Evolutionary conservation across 2,797 vertebrate genomes (phyloP), one percentile per base, ranked within the genome.

Genomic region (Microcaecilia unicolor): DNA sequence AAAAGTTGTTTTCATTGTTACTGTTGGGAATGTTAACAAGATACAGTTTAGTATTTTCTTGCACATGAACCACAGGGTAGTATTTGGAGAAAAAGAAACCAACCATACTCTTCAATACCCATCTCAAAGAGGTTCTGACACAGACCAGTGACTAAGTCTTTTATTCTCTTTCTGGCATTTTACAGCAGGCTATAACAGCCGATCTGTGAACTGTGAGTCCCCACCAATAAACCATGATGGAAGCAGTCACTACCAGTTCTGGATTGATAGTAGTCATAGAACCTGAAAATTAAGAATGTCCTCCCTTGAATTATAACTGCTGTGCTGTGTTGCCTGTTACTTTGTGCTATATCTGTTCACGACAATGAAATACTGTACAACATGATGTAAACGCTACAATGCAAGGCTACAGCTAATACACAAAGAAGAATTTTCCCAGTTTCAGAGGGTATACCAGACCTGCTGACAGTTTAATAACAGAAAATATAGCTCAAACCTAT

Each of bases 261-360:
- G 0, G 3, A 7, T 18, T 22, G 28, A 20, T 16, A 14, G 24
- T 40, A 51, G 30, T 7, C 1, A 0, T 1, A 2, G 9, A 23
- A 22, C 8, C 33, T 28, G 28, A 22, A 35, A 18, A 29, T 5
- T 41, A 48, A 44, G 21, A 17, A 9, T 1, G 27, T 44, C 31
- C 23, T 48, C 32, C 42, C 42, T 34, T 39, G 28, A 41, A 25
- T 13, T 19, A 8, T 29, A 34, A 25, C 15, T 15, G 25, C 15
- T 25, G 25, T 15, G 25, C 15, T 6, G 15, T 15, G 25, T 15
- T 37, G 20, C 21, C 22, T 25, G n/a, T 24, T 17, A 18, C n/a
- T 21, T 10, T 22, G 5, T 24, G 16, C 17, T 32, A 35, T 41
- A 10, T 4, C 7, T 49, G 58, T 23, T 32, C 18, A 22, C 23